Percentiles rank a stretch among this genome's conserved stretches.
Conservation (phyloP, 2,797 vertebrate species). For the Arctocebus calabarensis region DNA sequence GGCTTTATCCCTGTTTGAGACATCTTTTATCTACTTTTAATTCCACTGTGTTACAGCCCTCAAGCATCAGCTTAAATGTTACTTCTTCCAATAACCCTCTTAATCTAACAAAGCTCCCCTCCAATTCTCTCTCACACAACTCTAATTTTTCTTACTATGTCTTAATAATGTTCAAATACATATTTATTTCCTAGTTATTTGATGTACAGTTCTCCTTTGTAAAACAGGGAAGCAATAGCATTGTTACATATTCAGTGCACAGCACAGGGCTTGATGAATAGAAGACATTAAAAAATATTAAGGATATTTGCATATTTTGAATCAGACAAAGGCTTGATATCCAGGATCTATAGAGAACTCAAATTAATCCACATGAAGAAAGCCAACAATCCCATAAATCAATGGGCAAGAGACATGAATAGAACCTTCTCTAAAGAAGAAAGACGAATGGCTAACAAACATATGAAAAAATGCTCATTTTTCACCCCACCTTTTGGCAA, state of each 20-base stretch:
- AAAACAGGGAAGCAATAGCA: neutral
- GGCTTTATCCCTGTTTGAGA: neutral
- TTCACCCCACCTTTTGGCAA: too few species aligned
- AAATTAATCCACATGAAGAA: too few species aligned
- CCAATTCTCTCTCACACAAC: neutral
- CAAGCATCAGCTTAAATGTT: neutral
- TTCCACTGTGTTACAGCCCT: neutral
- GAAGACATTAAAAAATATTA: neutral
- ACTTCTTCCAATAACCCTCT: neutral
- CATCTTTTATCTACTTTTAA: neutral
- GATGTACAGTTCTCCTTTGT: neutral
- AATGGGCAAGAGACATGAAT: too few species aligned
- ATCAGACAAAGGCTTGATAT: too few species aligned
- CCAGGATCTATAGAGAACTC: too few species aligned
- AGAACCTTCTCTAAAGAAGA: too few species aligned
- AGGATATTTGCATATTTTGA: too few species aligned
- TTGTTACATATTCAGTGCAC: neutral
- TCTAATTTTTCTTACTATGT: neutral
- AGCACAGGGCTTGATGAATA: neutral
- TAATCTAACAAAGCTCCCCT: neutral
- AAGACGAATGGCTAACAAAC: too few species aligned
- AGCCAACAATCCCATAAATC: too few species aligned
- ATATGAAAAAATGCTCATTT: too few species aligned
- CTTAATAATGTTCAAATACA: neutral
- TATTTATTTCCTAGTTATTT: neutral